phyloP scores from a whole-genome alignment of 2,888 invertebrate genomes.

The Luffia ferchaultella region DNA sequence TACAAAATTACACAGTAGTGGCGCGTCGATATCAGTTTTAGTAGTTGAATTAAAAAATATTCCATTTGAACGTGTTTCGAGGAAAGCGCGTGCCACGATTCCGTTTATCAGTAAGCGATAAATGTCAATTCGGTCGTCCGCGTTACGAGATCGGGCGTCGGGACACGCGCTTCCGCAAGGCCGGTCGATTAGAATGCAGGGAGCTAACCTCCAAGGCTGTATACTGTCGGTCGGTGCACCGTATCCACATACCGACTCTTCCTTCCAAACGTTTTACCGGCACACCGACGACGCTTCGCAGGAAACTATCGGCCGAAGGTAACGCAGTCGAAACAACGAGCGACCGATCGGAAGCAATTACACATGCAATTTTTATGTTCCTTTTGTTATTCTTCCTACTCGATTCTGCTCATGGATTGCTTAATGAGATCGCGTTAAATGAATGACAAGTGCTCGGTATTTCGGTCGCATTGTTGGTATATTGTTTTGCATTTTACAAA shows the following conservation, averaged over 20 bases:
- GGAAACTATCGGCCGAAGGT: slow-evolving; percentile 56
- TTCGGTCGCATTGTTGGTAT: too few relatives aligned
- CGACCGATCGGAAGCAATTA: slow-evolving; percentile 51
- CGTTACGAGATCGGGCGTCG: slow-evolving; percentile 48
- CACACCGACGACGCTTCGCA: background rate
- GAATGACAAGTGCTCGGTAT: too few relatives aligned
- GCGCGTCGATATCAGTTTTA: too few relatives aligned
- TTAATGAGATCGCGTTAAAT: slow-evolving; percentile 31
- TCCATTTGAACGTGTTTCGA: too few relatives aligned
- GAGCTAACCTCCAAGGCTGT: slow-evolving; percentile 62
- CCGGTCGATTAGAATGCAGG: slow-evolving; percentile 61
- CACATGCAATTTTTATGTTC: slow-evolving; percentile 37
- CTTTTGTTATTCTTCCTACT: slow-evolving; percentile 25
- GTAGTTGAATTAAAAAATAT: too few relatives aligned
- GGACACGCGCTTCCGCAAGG: slow-evolving; percentile 62
- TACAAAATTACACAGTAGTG: too few relatives aligned
- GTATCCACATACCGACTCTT: slow-evolving; percentile 37
- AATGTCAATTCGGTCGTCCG: slow-evolving; percentile 2
- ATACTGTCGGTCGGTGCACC: slow-evolving; percentile 55
- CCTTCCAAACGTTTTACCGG: slow-evolving; percentile 28
- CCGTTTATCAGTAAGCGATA: background rate
- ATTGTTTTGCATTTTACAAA: too few relatives aligned
- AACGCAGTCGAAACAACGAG: slow-evolving; percentile 39
- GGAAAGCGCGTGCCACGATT: background rate
- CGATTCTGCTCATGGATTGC: background rate